Conservation (phyloP, 2,888 invertebrate species). For the Amphipyra tragopoginis region DNA sequence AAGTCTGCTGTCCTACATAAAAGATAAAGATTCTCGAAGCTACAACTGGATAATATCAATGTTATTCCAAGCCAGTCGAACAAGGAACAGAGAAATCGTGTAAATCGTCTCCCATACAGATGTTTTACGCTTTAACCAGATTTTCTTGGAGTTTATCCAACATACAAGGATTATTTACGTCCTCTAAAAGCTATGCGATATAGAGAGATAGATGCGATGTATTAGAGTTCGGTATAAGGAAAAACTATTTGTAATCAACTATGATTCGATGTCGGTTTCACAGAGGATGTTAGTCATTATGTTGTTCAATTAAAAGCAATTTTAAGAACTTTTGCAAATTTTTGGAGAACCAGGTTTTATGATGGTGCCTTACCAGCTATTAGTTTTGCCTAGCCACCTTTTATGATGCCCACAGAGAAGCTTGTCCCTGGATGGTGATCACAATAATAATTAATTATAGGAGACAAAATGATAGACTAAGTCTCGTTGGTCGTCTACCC, state of each 20-base stretch:
- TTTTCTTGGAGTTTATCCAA: slow-evolving; percentile 57
- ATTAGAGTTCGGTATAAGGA: not conserved
- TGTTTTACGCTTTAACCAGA: slow-evolving; percentile 56
- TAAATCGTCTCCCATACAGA: slow-evolving; percentile 53
- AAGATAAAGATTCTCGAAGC: not conserved
- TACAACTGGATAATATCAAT: slow-evolving; percentile 22
- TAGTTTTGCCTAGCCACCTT: too few relatives aligned
- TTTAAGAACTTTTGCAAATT: too few relatives aligned
- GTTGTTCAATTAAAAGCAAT: too few relatives aligned
- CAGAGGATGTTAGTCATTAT: too few relatives aligned
- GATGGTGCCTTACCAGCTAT: too few relatives aligned
- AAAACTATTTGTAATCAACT: slow-evolving; percentile 5
- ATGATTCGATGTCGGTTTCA: not conserved
- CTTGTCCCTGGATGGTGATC: too few relatives aligned
- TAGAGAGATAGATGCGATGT: slow-evolving; percentile 23
- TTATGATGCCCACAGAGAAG: too few relatives aligned
- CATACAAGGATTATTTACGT: slow-evolving; percentile 44
- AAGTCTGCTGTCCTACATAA: not conserved
- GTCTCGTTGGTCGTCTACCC: too few relatives aligned
- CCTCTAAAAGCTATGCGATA: slow-evolving; percentile 49
- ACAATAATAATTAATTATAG: too few relatives aligned
- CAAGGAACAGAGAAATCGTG: slow-evolving; percentile 43
- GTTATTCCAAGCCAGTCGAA: slow-evolving; percentile 29
- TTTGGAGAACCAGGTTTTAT: too few relatives aligned
- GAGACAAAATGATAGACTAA: too few relatives aligned